Conservation (phyloP, 2,113 vertebrate species). For the Crotalus viridis region DNA sequence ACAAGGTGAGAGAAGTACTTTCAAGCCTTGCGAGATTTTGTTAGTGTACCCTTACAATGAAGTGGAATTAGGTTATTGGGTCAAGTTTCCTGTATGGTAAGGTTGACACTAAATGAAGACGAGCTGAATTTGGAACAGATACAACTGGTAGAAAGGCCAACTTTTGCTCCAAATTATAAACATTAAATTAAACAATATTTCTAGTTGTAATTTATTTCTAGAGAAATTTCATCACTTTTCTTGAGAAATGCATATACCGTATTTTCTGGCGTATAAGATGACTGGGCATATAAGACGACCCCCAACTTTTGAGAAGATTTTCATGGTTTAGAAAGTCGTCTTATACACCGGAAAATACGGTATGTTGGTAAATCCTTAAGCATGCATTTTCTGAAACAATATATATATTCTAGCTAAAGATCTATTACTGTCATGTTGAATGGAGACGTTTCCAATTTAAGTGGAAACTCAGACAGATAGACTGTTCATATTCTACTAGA, state of each 20-base stretch:
- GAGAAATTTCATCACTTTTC: background rate
- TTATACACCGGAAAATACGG: too few species aligned
- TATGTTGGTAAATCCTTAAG: too few species aligned
- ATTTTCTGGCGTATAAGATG: too few species aligned
- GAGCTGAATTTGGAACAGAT: background rate
- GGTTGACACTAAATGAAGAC: background rate
- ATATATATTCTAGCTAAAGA: too few species aligned
- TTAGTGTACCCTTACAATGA: background rate
- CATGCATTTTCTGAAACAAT: too few species aligned
- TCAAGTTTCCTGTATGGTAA: background rate
- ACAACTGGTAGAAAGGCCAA: background rate
- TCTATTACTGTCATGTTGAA: too few species aligned
- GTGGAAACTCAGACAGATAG: too few species aligned
- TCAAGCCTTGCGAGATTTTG: background rate
- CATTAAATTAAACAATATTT: background rate
- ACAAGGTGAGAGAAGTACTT: background rate
- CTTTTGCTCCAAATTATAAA: background rate
- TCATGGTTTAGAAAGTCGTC: too few species aligned
- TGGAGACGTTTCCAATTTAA: too few species aligned
- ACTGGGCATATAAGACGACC: too few species aligned
- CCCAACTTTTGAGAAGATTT: too few species aligned
- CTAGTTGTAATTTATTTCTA: background rate
- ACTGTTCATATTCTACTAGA: too few species aligned
- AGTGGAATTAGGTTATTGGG: background rate
- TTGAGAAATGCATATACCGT: background rate